A percentile compares a stretch with the other conserved stretches of the same genome.
These are phyloP conservation scores for Tetranychus urticae DNA, from an alignment of 1,140 invertebrate species.

Conservation along the genomic window DNA sequence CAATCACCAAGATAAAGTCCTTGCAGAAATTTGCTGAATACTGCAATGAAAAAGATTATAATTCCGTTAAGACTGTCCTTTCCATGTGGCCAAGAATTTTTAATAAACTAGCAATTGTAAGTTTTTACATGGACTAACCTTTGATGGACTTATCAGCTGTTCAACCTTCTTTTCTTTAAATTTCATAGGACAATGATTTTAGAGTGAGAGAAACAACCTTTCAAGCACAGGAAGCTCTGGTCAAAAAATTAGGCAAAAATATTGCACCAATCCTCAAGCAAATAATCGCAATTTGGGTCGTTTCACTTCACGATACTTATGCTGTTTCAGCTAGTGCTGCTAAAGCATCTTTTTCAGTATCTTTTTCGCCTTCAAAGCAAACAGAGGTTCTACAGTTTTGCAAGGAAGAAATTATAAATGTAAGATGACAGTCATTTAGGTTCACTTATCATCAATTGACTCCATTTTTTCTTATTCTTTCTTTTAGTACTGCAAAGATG, in stretches of 20 bases:
- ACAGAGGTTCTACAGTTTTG: constrained; percentile 46
- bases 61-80: constrained; percentile 35
- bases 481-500: constrained; percentile 4
- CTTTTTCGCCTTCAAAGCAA: constrained; percentile 43
- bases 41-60: constrained; percentile 29
- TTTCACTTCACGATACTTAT: constrained; percentile 54
- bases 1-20: constrained; percentile 58
- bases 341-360: constrained; percentile 32
- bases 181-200: constrained; percentile 41
- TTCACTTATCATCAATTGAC: background rate
- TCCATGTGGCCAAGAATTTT: constrained; percentile 55
- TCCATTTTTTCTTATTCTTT: background rate
- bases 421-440: constrained; percentile 10
- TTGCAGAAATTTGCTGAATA: constrained; percentile 47
- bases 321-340: constrained; percentile 49
- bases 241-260: constrained; percentile 37
- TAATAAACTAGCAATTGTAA: constrained; percentile 33
- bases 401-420: constrained; percentile 41
- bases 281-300: constrained; percentile 38
- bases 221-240: constrained; percentile 34
- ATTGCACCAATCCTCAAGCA: constrained; percentile 37
- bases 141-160: background rate
- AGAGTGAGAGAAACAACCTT: constrained; percentile 42
- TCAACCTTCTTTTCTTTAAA: no score
- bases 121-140: background rate